A percentile compares a stretch with the other conserved stretches of the same genome.
Evolutionary conservation across 1,140 invertebrate genomes (phyloP).

Genomic region (Dreissena rostriformis): DNA sequence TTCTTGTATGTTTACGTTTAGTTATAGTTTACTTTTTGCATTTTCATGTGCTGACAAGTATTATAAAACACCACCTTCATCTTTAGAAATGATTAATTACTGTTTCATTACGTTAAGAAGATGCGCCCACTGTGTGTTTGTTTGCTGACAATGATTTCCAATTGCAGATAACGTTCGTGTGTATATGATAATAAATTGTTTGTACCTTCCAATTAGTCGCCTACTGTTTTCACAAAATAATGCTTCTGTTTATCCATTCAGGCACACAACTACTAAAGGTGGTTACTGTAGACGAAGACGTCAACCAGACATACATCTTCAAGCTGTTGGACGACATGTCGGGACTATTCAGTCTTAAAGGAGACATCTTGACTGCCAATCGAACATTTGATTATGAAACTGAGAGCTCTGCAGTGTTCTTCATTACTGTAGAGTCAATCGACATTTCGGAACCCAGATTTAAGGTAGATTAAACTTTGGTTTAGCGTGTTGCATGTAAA

Average conservation of each 20-base stretch:
- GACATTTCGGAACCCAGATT: constrained; percentile 59
- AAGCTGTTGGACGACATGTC: constrained; percentile 59
- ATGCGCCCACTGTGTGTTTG: too few species aligned
- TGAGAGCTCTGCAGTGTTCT: constrained; percentile 53
- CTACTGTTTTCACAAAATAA: background rate
- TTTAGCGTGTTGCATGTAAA: too few species aligned
- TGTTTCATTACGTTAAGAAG: too few species aligned
- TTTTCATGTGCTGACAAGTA: too few species aligned
- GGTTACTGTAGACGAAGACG: constrained; percentile 66
- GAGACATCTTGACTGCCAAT: constrained; percentile 52
- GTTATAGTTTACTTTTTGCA: too few species aligned
- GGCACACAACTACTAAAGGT: constrained; percentile 60
- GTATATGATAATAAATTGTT: background rate
- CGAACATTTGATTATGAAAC: constrained; percentile 67
- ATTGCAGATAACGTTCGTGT: background rate
- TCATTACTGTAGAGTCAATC: constrained; percentile 58
- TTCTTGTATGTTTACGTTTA: too few species aligned
- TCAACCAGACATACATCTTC: constrained; percentile 58
- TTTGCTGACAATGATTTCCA: background rate
- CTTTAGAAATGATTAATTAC: background rate
- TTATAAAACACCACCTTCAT: too few species aligned
- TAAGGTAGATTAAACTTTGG: constrained; percentile 34
- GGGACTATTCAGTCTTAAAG: constrained; percentile 61
- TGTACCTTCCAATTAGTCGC: background rate
- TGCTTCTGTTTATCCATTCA: constrained; percentile 32